Percentiles rank a stretch among this genome's conserved stretches.
Conservation (phyloP, 2,797 vertebrate genomes). For the Myiotriccus ornatus region DNA sequence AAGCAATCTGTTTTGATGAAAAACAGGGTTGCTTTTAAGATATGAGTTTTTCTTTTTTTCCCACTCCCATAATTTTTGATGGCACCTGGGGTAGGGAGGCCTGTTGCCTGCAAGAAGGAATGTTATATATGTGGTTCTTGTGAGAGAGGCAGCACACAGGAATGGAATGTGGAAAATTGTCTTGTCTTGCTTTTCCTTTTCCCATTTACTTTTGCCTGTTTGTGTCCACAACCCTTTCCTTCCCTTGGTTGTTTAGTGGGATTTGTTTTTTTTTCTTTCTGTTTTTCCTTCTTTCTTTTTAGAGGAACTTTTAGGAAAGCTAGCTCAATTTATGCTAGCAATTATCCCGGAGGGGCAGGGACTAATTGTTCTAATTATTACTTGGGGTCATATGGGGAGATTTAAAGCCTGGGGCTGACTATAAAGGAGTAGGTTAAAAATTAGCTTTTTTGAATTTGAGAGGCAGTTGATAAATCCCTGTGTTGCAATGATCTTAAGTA, state of each 20-base stretch:
- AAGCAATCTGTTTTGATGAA: constrained; percentile 40
- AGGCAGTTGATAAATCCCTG: neutral
- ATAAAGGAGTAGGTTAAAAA: neutral
- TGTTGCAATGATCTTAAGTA: neutral
- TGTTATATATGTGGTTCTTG: constrained; percentile 34
- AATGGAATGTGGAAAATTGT: constrained; percentile 57
- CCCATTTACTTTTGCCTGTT: neutral
- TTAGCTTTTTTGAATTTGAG: neutral
- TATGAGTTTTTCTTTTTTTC: neutral
- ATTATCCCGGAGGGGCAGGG: neutral
- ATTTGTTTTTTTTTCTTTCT: fast-evolving
- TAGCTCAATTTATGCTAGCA: neutral
- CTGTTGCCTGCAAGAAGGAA: constrained; percentile 38
- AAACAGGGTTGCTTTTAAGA: constrained; percentile 33
- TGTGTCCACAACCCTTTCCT: neutral
- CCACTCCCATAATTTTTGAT: constrained; percentile 37
- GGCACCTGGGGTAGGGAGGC: constrained; percentile 42
- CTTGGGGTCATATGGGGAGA: neutral
- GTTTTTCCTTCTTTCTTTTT: neutral
- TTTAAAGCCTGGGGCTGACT: neutral
- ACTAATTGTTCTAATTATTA: constrained; percentile 31
- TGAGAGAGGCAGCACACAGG: neutral
- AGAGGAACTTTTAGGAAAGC: neutral
- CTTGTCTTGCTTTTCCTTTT: constrained; percentile 48
- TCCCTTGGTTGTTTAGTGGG: neutral